A percentile compares a stretch with the other conserved stretches of the same genome.
Conservation (phyloP, 2,888 invertebrate genomes). For the Tachina grossa region DNA sequence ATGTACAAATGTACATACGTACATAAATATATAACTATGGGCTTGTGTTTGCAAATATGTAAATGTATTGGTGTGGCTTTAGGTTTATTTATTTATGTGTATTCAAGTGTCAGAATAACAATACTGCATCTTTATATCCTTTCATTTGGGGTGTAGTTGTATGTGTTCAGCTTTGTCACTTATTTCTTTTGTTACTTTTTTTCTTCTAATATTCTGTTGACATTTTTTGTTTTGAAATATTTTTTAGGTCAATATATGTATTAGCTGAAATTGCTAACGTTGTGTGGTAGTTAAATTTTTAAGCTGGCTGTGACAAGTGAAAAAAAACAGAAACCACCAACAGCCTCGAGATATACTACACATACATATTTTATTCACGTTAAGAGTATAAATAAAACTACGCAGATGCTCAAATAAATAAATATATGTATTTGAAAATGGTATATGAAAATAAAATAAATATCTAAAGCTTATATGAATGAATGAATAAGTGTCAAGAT, state of each 20-base stretch:
- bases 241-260: constrained; percentile 48
- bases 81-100: constrained; percentile 23
- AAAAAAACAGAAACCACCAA: constrained; percentile 2
- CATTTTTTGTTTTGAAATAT: constrained; percentile 20
- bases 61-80: neutral
- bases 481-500: neutral
- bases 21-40: neutral
- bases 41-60: neutral
- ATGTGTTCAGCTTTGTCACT: neutral
- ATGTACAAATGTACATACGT: neutral
- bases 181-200: neutral
- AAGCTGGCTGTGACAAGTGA: constrained; percentile 15
- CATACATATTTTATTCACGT: neutral
- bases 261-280: constrained; percentile 19
- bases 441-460: neutral
- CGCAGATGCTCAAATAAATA: constrained; percentile 1
- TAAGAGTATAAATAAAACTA: neutral
- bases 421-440: neutral
- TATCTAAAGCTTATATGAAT: constrained; percentile 12
- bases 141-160: neutral
- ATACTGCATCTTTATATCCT: constrained; percentile 10
- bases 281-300: constrained; percentile 18
- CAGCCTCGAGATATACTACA: neutral
- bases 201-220: neutral
- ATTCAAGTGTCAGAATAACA: constrained; percentile 38